Percentiles rank a stretch among this genome's conserved stretches.
Evolutionary conservation across 2,888 invertebrate species (phyloP).

Genomic region (Sminthurides aquaticus): DNA sequence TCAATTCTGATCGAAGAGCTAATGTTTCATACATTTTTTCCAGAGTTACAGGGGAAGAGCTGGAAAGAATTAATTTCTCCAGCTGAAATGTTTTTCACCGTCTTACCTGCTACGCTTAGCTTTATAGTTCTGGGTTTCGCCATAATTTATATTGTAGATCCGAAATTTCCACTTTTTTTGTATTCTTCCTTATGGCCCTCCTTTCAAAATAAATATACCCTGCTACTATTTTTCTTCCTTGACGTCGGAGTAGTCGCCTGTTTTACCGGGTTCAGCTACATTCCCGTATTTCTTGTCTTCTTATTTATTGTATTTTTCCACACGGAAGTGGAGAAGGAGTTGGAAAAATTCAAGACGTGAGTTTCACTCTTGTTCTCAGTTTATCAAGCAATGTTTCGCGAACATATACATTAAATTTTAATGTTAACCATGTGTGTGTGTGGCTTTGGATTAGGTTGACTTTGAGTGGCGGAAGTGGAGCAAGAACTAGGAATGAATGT

Average conservation of each 20-base stretch:
- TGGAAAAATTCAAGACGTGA: no score
- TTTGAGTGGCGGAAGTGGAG: no score
- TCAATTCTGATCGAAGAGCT: no score
- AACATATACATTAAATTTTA: no score
- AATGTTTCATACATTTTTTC: no score
- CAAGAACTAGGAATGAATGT: no score
- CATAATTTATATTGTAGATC: neutral
- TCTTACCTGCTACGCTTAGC: neutral
- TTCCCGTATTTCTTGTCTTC: neutral
- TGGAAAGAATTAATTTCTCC: neutral
- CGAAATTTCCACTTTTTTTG: neutral
- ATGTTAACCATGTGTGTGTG: no score
- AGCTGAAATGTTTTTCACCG: neutral
- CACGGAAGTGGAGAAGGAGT: neutral
- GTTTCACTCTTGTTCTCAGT: no score
- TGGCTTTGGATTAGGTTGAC: no score
- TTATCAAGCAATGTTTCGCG: no score
- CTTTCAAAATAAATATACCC: neutral
- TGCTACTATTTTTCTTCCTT: neutral
- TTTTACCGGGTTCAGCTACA: neutral
- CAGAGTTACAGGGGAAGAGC: no score
- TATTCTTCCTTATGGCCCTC: neutral
- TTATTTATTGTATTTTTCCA: neutral
- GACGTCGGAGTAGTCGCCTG: neutral
- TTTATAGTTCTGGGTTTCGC: neutral